Conservation (phyloP, 1,140 invertebrate genomes). For the Dufourea novaeangliae region DNA sequence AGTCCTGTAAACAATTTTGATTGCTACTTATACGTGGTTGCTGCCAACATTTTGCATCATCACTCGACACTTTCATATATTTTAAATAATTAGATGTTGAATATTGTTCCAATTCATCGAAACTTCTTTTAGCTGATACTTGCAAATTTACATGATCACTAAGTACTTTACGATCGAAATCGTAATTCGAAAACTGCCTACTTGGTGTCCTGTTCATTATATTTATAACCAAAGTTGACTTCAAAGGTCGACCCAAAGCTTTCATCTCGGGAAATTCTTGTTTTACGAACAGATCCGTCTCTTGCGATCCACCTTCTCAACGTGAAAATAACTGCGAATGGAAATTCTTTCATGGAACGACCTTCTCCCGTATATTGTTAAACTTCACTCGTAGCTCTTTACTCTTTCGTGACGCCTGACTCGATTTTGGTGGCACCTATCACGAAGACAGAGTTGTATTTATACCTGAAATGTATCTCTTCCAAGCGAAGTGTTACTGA, state of each 20-base stretch:
- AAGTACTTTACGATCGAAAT: background rate
- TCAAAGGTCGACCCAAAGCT: conserved; percentile 1
- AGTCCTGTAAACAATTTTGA: too few species aligned
- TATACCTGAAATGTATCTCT: background rate
- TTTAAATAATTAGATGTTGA: background rate
- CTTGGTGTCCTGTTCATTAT: background rate
- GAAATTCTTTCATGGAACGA: background rate
- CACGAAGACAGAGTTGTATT: background rate
- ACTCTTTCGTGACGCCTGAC: background rate
- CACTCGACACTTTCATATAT: too few species aligned
- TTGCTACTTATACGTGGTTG: background rate
- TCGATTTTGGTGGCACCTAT: conserved; percentile 28
- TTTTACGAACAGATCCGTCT: background rate
- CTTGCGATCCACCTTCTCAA: background rate
- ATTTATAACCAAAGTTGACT: background rate
- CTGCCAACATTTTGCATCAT: background rate
- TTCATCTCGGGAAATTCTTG: background rate
- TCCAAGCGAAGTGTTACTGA: background rate
- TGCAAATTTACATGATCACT: background rate
- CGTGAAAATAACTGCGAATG: background rate
- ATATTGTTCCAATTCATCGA: background rate
- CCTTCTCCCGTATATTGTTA: background rate
- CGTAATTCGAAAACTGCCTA: background rate
- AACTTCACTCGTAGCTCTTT: background rate
- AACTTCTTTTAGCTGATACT: background rate